Conservation (phyloP, 2,113 vertebrate species). For the Danio rerio region DNA sequence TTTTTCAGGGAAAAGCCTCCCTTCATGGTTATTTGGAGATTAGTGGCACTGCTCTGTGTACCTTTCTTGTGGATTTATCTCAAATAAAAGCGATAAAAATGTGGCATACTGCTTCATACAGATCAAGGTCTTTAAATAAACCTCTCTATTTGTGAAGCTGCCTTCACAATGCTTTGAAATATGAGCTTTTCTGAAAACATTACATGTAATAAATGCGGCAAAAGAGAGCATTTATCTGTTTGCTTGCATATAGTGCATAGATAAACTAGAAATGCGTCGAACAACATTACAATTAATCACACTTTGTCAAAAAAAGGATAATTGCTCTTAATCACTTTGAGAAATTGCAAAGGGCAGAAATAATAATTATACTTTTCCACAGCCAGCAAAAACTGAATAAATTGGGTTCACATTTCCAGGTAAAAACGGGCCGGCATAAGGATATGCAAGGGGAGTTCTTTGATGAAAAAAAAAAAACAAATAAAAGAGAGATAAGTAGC, state of each 20-base stretch:
- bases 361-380: background rate
- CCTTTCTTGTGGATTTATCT: conserved; percentile 56
- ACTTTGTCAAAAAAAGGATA: background rate
- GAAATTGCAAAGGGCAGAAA: background rate
- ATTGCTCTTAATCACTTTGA: conserved; percentile 11
- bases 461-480: background rate
- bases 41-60: conserved; percentile 45
- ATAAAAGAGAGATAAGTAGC: too few relatives aligned
- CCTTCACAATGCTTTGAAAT: conserved; percentile 13
- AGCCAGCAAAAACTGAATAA: background rate
- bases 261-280: background rate
- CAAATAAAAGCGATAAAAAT: conserved; percentile 40
- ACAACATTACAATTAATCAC: conserved; percentile 8
- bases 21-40: conserved; percentile 60
- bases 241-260: background rate
- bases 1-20: conserved; percentile 36
- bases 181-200: background rate
- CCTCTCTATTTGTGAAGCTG: conserved; percentile 3
- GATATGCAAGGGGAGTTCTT: background rate
- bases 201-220: background rate
- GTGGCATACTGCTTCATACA: conserved; percentile 33
- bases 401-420: background rate
- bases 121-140: conserved; percentile 22
- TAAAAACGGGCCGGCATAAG: background rate
- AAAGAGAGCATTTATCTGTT: background rate